Percentiles rank a stretch among this genome's conserved stretches.
phyloP scores from a whole-genome alignment of 2,113 vertebrate genomes.

The Callocephalon fimbriatum region DNA sequence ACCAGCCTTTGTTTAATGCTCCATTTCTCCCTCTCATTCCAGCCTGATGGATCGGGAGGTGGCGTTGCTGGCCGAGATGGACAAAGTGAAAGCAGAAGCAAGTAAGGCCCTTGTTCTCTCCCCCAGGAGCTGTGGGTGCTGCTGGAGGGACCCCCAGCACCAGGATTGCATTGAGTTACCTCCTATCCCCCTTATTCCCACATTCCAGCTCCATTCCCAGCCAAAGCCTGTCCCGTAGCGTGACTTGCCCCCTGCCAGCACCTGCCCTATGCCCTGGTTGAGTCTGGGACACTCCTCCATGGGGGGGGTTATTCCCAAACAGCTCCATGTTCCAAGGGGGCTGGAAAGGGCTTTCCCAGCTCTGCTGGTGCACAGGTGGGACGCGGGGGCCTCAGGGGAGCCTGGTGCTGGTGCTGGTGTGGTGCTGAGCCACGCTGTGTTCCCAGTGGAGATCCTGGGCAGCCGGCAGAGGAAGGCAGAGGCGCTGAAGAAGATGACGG shows the following conservation, averaged over 20 bases:
- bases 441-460: conserved; percentile 86
- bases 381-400: rapidly evolving
- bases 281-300: rapidly evolving
- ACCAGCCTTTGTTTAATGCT: not conserved
- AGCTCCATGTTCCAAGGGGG: rapidly evolving
- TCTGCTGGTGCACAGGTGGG: not conserved
- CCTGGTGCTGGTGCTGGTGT: not conserved
- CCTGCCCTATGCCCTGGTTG: not conserved
- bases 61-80: conserved; percentile 91
- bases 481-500: conserved; percentile 87
- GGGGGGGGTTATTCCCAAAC: not conserved
- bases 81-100: conserved; percentile 96
- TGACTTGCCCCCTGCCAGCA: not conserved
- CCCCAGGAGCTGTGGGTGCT: not conserved
- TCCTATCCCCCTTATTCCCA: rapidly evolving
- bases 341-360: not conserved
- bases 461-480: conserved; percentile 91
- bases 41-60: conserved; percentile 98
- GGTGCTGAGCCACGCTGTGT: not conserved
- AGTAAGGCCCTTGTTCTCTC: conserved; percentile 78
- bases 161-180: not conserved
- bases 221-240: rapidly evolving
- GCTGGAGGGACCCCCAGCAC: not conserved
- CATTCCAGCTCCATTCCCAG: rapidly evolving
- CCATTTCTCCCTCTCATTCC: not conserved